Evolutionary conservation across 2,797 vertebrate genomes (phyloP).

Genomic region (Propithecus deckenii): DNA sequence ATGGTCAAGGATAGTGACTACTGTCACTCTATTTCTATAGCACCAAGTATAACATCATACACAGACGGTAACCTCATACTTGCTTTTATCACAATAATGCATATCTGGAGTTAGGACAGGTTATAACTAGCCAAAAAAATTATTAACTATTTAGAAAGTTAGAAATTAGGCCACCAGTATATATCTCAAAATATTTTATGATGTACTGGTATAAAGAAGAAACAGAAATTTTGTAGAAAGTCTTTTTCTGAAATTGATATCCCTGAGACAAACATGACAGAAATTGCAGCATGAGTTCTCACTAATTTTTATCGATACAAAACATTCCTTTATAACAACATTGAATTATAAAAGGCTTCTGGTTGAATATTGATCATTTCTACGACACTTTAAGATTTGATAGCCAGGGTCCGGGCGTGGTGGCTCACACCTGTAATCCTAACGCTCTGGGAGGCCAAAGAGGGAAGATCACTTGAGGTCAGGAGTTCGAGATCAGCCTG

Average conservation of each 20-base stretch:
- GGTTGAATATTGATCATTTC: background rate
- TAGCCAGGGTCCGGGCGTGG: too few relatives aligned
- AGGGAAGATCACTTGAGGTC: too few relatives aligned
- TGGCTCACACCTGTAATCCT: too few relatives aligned
- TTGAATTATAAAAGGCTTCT: background rate
- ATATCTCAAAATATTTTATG: background rate
- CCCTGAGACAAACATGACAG: background rate
- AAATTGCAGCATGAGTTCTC: background rate
- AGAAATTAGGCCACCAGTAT: background rate
- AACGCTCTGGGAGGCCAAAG: too few relatives aligned
- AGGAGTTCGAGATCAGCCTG: too few relatives aligned
- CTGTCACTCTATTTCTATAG: background rate
- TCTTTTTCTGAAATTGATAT: background rate
- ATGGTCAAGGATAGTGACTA: background rate
- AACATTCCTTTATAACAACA: background rate
- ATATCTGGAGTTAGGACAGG: background rate
- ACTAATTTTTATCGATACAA: background rate
- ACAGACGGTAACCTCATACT: background rate
- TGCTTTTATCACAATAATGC: background rate
- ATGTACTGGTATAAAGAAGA: background rate
- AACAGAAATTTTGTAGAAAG: background rate
- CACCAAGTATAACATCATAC: background rate
- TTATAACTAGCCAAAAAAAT: background rate
- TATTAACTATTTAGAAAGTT: background rate
- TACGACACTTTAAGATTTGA: background rate